Base-by-base conservation (phyloP, 1,140 invertebrate species). In the Neocloeon triangulifer region DNA sequence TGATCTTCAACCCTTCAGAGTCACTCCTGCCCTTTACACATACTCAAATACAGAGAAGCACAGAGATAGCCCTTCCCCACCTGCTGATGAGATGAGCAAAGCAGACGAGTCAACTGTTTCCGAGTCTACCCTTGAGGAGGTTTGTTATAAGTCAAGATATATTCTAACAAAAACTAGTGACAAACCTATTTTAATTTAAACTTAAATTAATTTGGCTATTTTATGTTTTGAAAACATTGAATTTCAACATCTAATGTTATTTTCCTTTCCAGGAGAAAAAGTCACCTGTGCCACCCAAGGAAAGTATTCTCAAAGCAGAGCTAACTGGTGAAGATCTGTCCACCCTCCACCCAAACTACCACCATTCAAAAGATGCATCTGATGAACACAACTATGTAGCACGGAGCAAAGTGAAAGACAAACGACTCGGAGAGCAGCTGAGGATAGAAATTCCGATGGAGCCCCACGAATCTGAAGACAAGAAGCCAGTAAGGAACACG, bases 381-480 rank as follows among this genome's bases (percentile, higher is more conserved):
- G 28, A 14, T 8, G 30, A 25, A 18, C 27, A 21, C 13, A 17
- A 22, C 10, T 19, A 21, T 22, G 12, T 32, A 5, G 31, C 22
- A 46, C 43, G 47, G 6, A 47, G 49, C 14, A 51, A 43, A 15
- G 26, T 47, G 0, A 50, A 56, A 6, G 52, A 54, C 2, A 74
- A 75, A 43, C 8, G 27, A 9, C 50, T 76, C 21, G 48, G 76
- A 5, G 73, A 79, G 43, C 73, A 77, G 43, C 53, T 79, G 31
- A 53, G 75, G 0, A 79, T 79, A 39, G 74, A 79, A 41, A 80
- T 79, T 37, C 76, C 76, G 3, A 60, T 62, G 32, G 67, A 69
- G 14, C 25, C 32, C n/a, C 23, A 25, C 27, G 19, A 43, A 37
- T 17, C 30, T 25, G 14, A 43, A 35, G 4, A 23, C 41, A 30